Evolutionary conservation across 2,888 invertebrate species (phyloP).

Genomic region (Drosophila planitibia): DNA sequence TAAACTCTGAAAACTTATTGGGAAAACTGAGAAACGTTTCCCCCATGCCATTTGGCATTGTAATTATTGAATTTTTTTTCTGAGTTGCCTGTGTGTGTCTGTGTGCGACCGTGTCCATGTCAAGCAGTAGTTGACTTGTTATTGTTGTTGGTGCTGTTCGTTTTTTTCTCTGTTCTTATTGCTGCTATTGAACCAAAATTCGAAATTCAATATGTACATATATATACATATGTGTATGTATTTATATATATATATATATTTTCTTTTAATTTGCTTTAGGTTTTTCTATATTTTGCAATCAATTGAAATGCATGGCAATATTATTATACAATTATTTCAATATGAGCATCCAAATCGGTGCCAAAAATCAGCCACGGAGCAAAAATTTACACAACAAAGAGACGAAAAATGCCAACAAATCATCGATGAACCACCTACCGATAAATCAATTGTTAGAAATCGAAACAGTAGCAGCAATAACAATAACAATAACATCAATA

Average conservation of each 20-base stretch:
- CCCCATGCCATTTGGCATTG: slow-evolving; percentile 57
- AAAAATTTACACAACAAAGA: neutral
- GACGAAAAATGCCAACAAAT: neutral
- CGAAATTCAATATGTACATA: neutral
- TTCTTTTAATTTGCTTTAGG: neutral
- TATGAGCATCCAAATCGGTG: neutral
- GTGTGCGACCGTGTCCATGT: neutral
- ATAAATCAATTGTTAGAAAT: slow-evolving; percentile 7
- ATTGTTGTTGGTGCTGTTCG: slow-evolving; percentile 2
- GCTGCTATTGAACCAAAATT: slow-evolving; percentile 8
- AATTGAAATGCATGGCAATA: slow-evolving; percentile 3
- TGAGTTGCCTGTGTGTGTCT: slow-evolving; percentile 6
- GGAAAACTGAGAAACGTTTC: slow-evolving; percentile 1
- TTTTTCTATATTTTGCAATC: slow-evolving; percentile 9
- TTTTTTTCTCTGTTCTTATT: slow-evolving; percentile 11
- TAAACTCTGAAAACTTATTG: slow-evolving; percentile 1
- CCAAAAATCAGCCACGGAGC: neutral
- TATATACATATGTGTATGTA: neutral
- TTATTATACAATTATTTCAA: slow-evolving; percentile 10
- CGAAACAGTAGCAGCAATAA: slow-evolving; percentile 3
- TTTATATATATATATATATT: neutral
- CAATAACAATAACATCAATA: neutral
- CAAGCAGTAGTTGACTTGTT: slow-evolving; percentile 19
- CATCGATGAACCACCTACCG: slow-evolving; percentile 9
- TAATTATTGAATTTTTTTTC: slow-evolving; percentile 66